Evolutionary conservation across 2,797 vertebrate genomes (phyloP).

Genomic region (Distichodus sexfasciatus): DNA sequence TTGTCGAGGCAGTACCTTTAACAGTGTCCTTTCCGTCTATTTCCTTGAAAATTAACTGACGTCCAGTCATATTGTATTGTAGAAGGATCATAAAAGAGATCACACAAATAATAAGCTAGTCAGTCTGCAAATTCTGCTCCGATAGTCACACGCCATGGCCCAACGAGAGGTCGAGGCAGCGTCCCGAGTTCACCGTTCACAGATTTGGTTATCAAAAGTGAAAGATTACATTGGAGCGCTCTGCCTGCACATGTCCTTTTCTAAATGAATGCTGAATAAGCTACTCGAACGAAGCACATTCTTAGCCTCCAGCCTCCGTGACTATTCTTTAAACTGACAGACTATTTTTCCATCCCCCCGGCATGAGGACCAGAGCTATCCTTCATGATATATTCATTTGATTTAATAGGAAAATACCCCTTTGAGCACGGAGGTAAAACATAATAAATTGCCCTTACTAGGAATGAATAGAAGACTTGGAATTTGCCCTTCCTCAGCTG

Average conservation of each 20-base stretch:
- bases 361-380: conserved; percentile 18
- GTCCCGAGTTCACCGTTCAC: conserved; percentile 18
- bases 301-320: conserved; percentile 5
- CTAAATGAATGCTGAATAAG: conserved; percentile 24
- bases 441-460: neutral
- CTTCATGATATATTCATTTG: conserved; percentile 25
- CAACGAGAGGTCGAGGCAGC: conserved; percentile 15
- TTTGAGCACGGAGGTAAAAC: neutral
- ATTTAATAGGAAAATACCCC: conserved; percentile 16
- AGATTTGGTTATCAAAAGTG: conserved; percentile 39
- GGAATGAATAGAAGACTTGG: neutral
- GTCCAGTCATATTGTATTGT: conserved; percentile 9
- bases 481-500: neutral
- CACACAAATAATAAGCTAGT: neutral
- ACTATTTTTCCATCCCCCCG: conserved; percentile 10
- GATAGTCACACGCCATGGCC: neutral
- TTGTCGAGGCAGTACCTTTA: too few relatives aligned
- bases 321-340: conserved; percentile 37
- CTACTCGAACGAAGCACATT: conserved; percentile 24
- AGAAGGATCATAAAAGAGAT: conserved; percentile 4
- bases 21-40: neutral
- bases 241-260: neutral
- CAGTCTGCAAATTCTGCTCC: conserved; percentile 1
- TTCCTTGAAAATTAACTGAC: conserved; percentile 17
- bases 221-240: conserved; percentile 12